A percentile compares a stretch with the other conserved stretches of the same genome.
phyloP scores from a whole-genome alignment of 2,113 vertebrate genomes.

The Lepus timidus region DNA sequence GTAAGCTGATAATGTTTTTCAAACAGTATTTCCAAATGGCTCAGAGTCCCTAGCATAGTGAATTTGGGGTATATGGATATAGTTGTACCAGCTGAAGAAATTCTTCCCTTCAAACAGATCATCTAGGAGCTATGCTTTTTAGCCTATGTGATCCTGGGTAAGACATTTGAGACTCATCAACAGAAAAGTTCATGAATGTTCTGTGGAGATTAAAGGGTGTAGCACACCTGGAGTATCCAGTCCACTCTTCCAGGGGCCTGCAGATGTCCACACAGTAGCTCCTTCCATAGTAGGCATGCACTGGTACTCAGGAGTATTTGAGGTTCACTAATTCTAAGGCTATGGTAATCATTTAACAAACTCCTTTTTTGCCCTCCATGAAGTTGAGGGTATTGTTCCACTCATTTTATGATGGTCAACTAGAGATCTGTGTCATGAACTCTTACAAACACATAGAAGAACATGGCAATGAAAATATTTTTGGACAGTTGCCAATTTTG shows the following conservation, averaged over 20 bases:
- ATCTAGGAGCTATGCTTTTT: no score
- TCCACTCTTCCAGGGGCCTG: background rate
- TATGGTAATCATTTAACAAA: background rate
- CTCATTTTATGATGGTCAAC: background rate
- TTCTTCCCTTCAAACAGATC: no score
- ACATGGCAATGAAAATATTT: background rate
- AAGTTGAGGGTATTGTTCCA: background rate
- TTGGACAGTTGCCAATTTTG: background rate
- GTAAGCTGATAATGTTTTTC: no score
- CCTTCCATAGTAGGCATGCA: background rate
- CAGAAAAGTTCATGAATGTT: background rate
- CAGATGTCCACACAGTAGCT: accelerated
- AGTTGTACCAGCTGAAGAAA: no score
- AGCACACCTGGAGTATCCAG: no score
- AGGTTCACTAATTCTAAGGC: background rate
- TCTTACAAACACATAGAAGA: background rate
- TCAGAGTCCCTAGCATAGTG: no score
- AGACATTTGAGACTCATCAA: background rate
- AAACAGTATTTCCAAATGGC: no score
- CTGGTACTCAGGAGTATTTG: background rate
- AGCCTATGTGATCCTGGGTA: background rate
- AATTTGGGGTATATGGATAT: no score
- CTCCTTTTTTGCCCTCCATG: background rate
- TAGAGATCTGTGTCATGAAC: background rate
- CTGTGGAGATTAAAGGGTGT: background rate